Percentiles rank a stretch among this genome's conserved stretches.
Conservation (phyloP, 2,888 invertebrate species). For the Rhagium mordax region DNA sequence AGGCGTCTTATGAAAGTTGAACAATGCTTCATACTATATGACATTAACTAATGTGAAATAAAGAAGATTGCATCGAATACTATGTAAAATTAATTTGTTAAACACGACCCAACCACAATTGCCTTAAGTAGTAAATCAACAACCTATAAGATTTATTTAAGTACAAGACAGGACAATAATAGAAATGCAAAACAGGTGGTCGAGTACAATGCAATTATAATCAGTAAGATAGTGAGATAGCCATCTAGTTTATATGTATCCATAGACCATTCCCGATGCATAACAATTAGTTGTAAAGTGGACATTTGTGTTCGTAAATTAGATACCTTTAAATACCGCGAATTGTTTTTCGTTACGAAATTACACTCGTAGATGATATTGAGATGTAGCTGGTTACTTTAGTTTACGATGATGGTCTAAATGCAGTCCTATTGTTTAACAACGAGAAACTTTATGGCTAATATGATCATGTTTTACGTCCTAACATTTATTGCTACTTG, state of each 20-base stretch:
- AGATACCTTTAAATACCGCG: constrained; percentile 9
- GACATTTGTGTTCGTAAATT: constrained; percentile 32
- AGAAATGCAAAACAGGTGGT: constrained; percentile 52
- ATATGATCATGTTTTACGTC: background rate
- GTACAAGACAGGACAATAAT: constrained; percentile 51
- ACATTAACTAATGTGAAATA: background rate
- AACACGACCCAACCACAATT: background rate
- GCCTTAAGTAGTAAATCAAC: constrained; percentile 30
- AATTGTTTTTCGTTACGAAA: constrained; percentile 3
- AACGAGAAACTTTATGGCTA: background rate
- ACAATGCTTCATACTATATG: background rate
- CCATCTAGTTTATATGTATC: constrained; percentile 42
- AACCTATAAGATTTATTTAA: constrained; percentile 35
- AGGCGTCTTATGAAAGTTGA: background rate
- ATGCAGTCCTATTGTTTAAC: background rate
- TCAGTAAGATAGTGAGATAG: constrained; percentile 45
- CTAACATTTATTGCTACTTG: background rate
- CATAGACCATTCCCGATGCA: constrained; percentile 46
- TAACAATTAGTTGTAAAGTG: constrained; percentile 47
- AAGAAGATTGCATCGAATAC: background rate
- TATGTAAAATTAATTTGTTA: background rate
- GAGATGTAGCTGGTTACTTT: background rate
- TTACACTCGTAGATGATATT: constrained; percentile 3
- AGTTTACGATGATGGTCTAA: background rate
- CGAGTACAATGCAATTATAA: constrained; percentile 55